These are phyloP conservation scores for Drosophila varians DNA, from an alignment of 1,140 invertebrate genomes.

Conservation along the genomic window DNA sequence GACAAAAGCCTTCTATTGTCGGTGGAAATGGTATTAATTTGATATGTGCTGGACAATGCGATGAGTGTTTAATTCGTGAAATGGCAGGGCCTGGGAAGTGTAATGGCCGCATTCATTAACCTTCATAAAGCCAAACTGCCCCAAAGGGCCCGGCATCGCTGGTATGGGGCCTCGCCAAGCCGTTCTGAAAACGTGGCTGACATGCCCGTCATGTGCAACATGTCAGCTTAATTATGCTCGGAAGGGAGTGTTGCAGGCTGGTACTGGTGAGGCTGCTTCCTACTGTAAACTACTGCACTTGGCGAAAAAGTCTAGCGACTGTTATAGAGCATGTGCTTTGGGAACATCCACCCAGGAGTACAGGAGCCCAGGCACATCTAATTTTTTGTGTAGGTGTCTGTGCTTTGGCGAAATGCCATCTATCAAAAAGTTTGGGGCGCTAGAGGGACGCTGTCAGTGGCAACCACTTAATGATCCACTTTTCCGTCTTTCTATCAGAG, in stretches of 20 bases:
- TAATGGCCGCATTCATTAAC: conserved; percentile 49
- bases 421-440: conserved; percentile 29
- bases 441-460: conserved; percentile 54
- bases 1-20: not conserved
- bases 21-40: conserved; percentile 16
- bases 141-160: conserved; percentile 2
- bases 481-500: conserved; percentile 85
- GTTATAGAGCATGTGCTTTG: no score
- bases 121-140: conserved; percentile 18
- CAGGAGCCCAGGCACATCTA: not conserved
- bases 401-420: conserved; percentile 32
- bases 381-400: not conserved
- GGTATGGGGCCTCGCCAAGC: no score
- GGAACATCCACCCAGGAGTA: not conserved
- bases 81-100: not conserved
- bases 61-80: conserved; percentile 20
- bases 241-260: not conserved
- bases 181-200: conserved; percentile 51
- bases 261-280: not conserved
- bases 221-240: conserved; percentile 65
- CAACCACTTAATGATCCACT: conserved; percentile 64
- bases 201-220: conserved; percentile 73
- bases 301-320: not conserved
- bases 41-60: not conserved
- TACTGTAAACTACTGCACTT: not conserved